Evolutionary conservation across 2,797 vertebrate species (phyloP).

Genomic region (Hydrocynus forskahlii): DNA sequence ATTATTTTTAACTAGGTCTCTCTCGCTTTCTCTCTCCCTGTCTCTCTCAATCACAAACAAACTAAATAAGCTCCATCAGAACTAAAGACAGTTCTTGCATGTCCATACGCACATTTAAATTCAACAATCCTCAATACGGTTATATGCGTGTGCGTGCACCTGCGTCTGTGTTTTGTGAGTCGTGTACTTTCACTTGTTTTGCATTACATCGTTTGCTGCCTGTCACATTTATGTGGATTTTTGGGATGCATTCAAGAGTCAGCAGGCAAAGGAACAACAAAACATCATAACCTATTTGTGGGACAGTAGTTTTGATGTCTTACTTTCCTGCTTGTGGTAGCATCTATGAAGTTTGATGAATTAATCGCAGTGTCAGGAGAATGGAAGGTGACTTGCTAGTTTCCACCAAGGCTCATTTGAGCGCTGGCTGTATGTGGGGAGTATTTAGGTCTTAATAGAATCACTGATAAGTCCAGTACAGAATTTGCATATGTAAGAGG

Average conservation of each 20-base stretch:
- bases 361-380: constrained; percentile 31
- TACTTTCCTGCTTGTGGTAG: constrained; percentile 33
- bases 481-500: constrained; percentile 19
- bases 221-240: constrained; percentile 57
- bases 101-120: constrained; percentile 46
- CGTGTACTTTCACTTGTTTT: constrained; percentile 51
- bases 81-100: constrained; percentile 5
- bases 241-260: constrained; percentile 51
- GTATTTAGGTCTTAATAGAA: neutral
- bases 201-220: constrained; percentile 47
- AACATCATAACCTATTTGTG: constrained; percentile 57
- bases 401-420: constrained; percentile 35
- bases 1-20: neutral
- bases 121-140: constrained; percentile 2
- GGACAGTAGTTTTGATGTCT: constrained; percentile 45
- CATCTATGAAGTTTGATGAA: constrained; percentile 49
- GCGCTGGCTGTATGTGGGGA: constrained; percentile 6
- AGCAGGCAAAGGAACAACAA: constrained; percentile 46
- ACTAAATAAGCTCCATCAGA: neutral
- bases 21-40: neutral
- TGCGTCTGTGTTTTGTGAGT: constrained; percentile 14
- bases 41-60: neutral
- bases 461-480: neutral
- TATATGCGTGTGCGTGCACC: neutral
- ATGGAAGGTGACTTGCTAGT: constrained; percentile 41